phyloP scores from a whole-genome alignment of 2,797 vertebrate species.

The Botia almorhae region DNA sequence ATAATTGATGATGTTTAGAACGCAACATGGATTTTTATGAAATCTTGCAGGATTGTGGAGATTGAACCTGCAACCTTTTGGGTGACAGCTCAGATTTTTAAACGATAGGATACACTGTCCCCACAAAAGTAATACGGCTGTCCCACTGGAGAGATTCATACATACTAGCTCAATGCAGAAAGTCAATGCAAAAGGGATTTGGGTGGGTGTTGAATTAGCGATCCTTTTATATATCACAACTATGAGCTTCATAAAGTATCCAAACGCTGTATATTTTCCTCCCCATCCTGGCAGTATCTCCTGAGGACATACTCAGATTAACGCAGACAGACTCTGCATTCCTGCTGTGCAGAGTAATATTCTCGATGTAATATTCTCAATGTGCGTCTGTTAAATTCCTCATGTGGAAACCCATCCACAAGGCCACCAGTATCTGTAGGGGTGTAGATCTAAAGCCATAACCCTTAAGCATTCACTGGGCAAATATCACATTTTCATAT shows the following conservation, averaged over 20 bases:
- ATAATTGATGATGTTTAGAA: too few relatives aligned
- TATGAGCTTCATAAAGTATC: neutral
- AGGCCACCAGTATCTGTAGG: neutral
- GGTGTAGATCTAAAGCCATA: neutral
- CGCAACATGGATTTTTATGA: too few relatives aligned
- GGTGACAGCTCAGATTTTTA: neutral
- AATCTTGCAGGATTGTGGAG: too few relatives aligned
- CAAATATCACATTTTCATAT: constrained; percentile 14
- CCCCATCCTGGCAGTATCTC: neutral
- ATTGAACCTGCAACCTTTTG: neutral
- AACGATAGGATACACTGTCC: neutral
- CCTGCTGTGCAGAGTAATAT: constrained; percentile 39
- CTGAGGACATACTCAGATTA: constrained; percentile 31
- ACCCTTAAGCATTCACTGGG: neutral
- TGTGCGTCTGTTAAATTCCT: constrained; percentile 32
- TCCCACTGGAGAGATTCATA: neutral
- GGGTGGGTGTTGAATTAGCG: neutral
- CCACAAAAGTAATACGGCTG: neutral
- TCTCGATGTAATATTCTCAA: constrained; percentile 22
- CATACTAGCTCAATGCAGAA: neutral
- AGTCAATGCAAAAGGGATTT: neutral
- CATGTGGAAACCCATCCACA: constrained; percentile 33
- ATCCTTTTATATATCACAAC: neutral
- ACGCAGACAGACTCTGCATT: constrained; percentile 1
- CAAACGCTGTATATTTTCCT: constrained; percentile 4